These are phyloP conservation scores for Scopus umbretta DNA, from an alignment of 2,113 vertebrate species.

Conservation along the genomic window DNA sequence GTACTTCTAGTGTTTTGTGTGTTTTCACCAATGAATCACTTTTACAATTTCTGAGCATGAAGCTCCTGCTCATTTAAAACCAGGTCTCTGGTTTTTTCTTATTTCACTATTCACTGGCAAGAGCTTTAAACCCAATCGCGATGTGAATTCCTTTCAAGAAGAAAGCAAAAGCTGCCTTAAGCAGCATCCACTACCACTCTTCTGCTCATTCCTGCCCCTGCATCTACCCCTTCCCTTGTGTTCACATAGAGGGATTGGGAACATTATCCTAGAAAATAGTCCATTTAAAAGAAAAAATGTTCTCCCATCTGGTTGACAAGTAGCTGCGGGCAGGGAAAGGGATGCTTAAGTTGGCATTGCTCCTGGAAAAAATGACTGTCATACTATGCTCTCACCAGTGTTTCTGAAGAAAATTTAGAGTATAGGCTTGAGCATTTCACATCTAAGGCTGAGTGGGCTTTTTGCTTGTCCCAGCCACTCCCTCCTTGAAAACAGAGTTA, in stretches of 20 bases:
- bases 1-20: background rate
- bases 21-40: background rate
- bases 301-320: background rate
- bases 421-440: background rate
- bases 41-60: background rate
- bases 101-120: background rate
- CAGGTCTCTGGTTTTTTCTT: too few species aligned
- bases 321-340: background rate
- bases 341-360: background rate
- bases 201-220: background rate
- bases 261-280: background rate
- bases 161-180: background rate
- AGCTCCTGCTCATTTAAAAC: background rate
- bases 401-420: background rate
- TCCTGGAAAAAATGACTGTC: background rate
- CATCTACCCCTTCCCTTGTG: background rate
- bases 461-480: background rate
- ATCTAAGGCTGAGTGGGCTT: background rate
- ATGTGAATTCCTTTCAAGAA: background rate
- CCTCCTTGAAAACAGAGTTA: background rate
- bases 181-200: background rate
- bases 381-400: background rate
- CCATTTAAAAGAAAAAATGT: background rate
- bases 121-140: background rate
- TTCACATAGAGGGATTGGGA: background rate